Base-by-base conservation (phyloP, 2,797 vertebrate species). In the Limosa lapponica region DNA sequence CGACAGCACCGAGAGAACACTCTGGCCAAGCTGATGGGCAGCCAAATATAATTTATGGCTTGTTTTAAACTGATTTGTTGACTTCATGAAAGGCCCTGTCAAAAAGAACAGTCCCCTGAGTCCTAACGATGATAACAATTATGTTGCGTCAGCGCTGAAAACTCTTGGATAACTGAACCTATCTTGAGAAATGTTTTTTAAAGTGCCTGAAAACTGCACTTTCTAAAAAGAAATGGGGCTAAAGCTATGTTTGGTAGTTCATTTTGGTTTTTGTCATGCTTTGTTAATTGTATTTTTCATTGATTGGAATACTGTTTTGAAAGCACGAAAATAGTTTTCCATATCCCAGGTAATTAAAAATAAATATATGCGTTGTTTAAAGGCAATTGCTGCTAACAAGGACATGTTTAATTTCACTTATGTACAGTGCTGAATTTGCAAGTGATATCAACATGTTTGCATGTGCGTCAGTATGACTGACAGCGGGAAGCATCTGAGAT, bases 51-150 rank as follows among this genome's bases (percentile, higher is more conserved):
- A 91, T 86, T 92, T 93, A 96, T 93, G 87, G 44, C 51, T 91
- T 95, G 67, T 83, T 95, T 96, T 81, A 87, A 95, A 94, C 58
- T 23, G 82, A 90, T 89, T 66, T 96, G 93, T 87, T 96, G 90
- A 96, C 89, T 95, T 95, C 94, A 46, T 86, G 93, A 96, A 96
- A 97, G 94, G 89, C 39, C 54, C 43, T 87, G 73, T 97, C 94
- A 96, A 93, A 96, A 90, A 95, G 82, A 93, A 65, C 51, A 69
- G 80, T 93, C 91, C 82, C 85, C 37, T 6, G 93, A 84, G 95
- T 75, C 85, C 51, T 59, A 91, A 84, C 10, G 0, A 84, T 59
- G 91, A 95, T 94, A 97, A 93, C 52, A 91, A 88, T 79, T 71
- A 41, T 9, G 43, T 92, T 94, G 80, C 41, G 27, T 94, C 89